These are phyloP conservation scores for Zapornia atra DNA, from an alignment of 2,113 vertebrate species.

Conservation along the genomic window DNA sequence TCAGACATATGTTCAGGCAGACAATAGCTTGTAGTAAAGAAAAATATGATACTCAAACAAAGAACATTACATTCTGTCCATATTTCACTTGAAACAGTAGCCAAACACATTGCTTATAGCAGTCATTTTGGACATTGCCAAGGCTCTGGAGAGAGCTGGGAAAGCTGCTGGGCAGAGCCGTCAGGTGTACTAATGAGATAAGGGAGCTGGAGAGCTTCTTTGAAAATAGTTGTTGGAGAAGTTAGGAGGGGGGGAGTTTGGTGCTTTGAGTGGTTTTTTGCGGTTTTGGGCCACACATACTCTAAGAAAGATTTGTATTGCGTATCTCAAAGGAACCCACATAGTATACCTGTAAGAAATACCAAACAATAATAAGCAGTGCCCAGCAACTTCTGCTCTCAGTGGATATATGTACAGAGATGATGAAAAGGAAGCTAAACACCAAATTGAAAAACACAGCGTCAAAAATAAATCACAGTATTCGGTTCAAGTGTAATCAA, in stretches of 20 bases:
- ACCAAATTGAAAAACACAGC: slow-evolving; percentile 20
- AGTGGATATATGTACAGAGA: neutral
- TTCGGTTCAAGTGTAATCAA: neutral
- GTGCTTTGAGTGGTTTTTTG: neutral
- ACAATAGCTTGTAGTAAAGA: neutral
- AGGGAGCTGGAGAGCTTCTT: slow-evolving; percentile 54
- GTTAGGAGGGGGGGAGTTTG: neutral
- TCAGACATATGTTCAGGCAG: neutral
- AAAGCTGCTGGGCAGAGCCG: slow-evolving; percentile 21
- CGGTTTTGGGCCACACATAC: neutral
- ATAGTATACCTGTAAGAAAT: neutral
- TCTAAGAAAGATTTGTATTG: slow-evolving; percentile 19
- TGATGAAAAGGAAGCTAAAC: slow-evolving; percentile 39
- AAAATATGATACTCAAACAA: slow-evolving; percentile 1
- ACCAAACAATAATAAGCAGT: neutral
- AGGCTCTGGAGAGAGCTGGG: slow-evolving; percentile 13
- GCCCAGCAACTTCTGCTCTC: neutral
- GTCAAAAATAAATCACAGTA: slow-evolving; percentile 24
- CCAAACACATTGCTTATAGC: slow-evolving; percentile 5
- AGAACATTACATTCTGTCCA: slow-evolving; percentile 5
- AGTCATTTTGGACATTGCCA: slow-evolving; percentile 34
- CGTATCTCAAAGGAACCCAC: slow-evolving; percentile 13
- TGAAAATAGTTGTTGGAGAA: slow-evolving; percentile 1
- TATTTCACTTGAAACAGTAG: slow-evolving; percentile 37
- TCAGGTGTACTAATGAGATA: slow-evolving; percentile 62